Base-by-base conservation (phyloP, 2,888 invertebrate genomes). In the Dinocampus coccinellae region DNA sequence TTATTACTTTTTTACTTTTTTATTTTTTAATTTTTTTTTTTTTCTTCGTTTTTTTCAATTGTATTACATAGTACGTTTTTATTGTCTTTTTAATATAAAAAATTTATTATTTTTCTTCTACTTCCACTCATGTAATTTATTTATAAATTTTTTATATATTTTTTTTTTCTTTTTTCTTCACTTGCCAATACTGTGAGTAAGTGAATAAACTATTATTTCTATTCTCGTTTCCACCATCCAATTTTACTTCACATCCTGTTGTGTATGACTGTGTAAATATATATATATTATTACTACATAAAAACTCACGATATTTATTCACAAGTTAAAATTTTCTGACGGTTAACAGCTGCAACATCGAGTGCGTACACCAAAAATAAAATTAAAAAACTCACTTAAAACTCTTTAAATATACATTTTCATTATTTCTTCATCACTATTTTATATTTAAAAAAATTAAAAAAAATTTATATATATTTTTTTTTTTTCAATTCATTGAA, bases 11-110 rank as follows among this genome's bases (percentile, higher is more conserved):
- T 29, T 7, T 29, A 29, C 7, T 29, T 7, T 29, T 29, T 29
- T n/a, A n/a, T 29, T 4, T 29, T 29, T 29, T 29, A 64, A 47
- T 64, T 70, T 29, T 34, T n/a, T 39, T 55, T 69, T 53, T 13
- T 39, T 13, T 26, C 42, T 66, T 57, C 34, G 3, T 33, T n/a
- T 34, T 68, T 26, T 39, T n/a, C 39, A 39, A 39, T 39, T 13
- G 13, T 39, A 13, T 39, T 39, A 39, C 39, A 39, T 39, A 3
- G 13, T 13, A 13, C 2, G 2, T 39, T 36, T 10, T 13, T 39
- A 13, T 47, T 47, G 47, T 47, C 16, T 47, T 16, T 47, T 47
- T 9, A 47, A 7, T 47, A n/a, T 20, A 47, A 47, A 16, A 16
- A 47, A n/a, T 16, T 16, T 47, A 7, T 47, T 47, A 47, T 47